A percentile compares a stretch with the other conserved stretches of the same genome.
Evolutionary conservation across 2,797 vertebrate genomes (phyloP).

Genomic region (Orestias chungarensis): DNA sequence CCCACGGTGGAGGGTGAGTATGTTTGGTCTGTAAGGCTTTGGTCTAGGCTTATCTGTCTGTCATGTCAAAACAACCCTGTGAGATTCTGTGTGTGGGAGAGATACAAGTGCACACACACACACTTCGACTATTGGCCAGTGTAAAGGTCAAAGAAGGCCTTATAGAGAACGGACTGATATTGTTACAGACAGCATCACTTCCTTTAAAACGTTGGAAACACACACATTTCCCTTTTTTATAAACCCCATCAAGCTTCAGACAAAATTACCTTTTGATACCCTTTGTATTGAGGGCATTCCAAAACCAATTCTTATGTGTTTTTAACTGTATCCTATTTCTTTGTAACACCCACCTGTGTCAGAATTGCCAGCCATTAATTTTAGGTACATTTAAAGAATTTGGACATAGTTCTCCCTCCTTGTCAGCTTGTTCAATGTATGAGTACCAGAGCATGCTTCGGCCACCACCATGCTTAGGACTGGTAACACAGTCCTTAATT

Average conservation of each 20-base stretch:
- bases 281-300: background rate
- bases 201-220: background rate
- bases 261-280: too few species aligned
- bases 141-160: conserved; percentile 41
- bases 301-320: background rate
- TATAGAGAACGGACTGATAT: conserved; percentile 33
- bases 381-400: background rate
- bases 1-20: conserved; percentile 49
- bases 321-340: background rate
- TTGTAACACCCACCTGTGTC: background rate
- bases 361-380: too few species aligned
- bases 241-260: background rate
- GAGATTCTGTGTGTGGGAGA: conserved; percentile 31
- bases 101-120: background rate
- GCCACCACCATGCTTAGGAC: too few species aligned
- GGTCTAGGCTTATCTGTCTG: conserved; percentile 59
- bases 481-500: too few species aligned
- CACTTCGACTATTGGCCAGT: conserved; percentile 3
- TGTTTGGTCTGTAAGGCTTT: conserved; percentile 63
- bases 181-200: conserved; percentile 28
- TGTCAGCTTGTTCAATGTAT: background rate
- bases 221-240: background rate
- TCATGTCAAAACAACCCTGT: conserved; percentile 59
- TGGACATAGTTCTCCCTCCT: background rate
- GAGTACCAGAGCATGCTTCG: background rate